Percentiles rank a stretch among this genome's conserved stretches.
phyloP scores from a whole-genome alignment of 2,797 vertebrate species.

The Hemitrygon akajei region DNA sequence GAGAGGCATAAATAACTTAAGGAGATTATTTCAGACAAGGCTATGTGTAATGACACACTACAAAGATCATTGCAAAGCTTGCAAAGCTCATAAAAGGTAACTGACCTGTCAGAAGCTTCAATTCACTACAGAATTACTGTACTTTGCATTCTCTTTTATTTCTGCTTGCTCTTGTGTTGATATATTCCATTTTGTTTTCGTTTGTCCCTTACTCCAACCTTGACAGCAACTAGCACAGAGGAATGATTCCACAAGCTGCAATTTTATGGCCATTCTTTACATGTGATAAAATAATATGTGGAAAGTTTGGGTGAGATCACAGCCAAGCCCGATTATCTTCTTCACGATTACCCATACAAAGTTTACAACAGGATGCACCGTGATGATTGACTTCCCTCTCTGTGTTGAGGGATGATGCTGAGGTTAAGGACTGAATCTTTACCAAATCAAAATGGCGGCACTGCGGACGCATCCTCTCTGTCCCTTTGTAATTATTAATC shows the following conservation, averaged over 20 bases:
- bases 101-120: neutral
- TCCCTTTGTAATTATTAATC: neutral
- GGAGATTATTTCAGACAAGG: neutral
- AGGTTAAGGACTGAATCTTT: neutral
- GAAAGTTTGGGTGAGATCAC: neutral
- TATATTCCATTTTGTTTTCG: neutral
- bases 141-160: neutral
- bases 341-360: neutral
- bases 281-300: neutral
- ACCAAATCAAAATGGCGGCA: neutral
- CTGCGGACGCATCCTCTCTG: neutral
- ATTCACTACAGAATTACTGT: neutral
- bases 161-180: no score
- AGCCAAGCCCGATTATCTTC: neutral
- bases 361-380: neutral
- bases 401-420: neutral
- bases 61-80: conserved; percentile 13
- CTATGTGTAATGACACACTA: neutral
- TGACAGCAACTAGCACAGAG: neutral
- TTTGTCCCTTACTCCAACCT: neutral
- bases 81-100: neutral
- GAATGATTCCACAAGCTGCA: neutral
- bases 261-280: neutral
- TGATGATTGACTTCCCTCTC: neutral
- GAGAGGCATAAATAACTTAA: conserved; percentile 8